Evolutionary conservation across 2,113 vertebrate species (phyloP).

Genomic region (Dinomys branickii): DNA sequence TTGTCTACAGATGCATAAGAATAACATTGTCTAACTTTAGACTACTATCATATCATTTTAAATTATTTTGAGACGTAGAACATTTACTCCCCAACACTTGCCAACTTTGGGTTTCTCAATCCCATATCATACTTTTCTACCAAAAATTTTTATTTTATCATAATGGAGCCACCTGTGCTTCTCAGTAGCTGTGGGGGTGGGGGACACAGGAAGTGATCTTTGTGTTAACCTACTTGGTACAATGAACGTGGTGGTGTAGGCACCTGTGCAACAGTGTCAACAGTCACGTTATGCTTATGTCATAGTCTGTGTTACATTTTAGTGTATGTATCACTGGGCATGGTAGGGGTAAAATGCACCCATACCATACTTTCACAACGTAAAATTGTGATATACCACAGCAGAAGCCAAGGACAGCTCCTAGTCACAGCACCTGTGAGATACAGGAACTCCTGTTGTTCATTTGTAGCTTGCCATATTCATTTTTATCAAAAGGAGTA

Average conservation of each 20-base stretch:
- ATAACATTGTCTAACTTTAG: background rate
- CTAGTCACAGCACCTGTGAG: background rate
- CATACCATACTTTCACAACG: background rate
- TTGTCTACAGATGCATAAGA: background rate
- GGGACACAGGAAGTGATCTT: background rate
- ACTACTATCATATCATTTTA: background rate
- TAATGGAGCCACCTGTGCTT: background rate
- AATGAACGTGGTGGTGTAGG: background rate
- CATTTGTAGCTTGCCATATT: background rate
- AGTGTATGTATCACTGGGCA: background rate
- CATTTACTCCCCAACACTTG: background rate
- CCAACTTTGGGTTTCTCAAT: background rate
- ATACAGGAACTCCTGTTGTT: background rate
- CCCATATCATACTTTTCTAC: background rate
- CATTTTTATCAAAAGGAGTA: background rate
- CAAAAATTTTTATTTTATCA: background rate
- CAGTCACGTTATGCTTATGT: background rate
- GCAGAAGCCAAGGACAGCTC: background rate
- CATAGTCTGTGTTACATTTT: background rate
- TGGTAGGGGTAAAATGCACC: background rate
- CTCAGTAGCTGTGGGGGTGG: background rate
- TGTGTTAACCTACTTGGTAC: background rate
- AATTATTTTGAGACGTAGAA: background rate
- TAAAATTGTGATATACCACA: background rate
- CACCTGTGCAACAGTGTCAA: background rate